phyloP scores from a whole-genome alignment of 2,888 invertebrate genomes.

The Choristoneura rosaceana region DNA sequence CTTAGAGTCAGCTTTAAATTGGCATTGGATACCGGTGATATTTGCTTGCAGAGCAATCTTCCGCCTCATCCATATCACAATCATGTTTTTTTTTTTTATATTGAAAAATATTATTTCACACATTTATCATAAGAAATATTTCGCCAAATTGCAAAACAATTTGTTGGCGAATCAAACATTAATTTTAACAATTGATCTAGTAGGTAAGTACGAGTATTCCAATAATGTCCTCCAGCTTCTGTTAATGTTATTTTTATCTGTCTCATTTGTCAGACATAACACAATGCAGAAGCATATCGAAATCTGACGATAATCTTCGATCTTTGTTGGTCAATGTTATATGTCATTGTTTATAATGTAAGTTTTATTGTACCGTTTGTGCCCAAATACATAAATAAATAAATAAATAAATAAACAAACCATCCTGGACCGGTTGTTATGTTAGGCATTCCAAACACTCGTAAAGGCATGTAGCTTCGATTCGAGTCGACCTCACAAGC shows the following conservation, averaged over 20 bases:
- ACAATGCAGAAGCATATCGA: background rate
- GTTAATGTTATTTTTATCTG: too few species aligned
- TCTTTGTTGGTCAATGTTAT: too few species aligned
- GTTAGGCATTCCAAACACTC: constrained; percentile 27
- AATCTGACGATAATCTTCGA: constrained; percentile 26
- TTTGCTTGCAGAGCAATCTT: background rate
- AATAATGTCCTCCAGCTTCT: too few species aligned
- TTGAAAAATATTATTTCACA: background rate
- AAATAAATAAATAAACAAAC: too few species aligned
- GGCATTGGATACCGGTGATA: background rate
- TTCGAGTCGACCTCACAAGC: constrained; percentile 31
- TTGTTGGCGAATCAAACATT: too few species aligned
- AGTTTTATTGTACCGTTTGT: too few species aligned
- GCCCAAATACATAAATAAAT: too few species aligned
- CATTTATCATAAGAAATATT: too few species aligned
- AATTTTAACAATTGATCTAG: too few species aligned
- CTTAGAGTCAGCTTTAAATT: background rate
- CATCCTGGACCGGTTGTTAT: background rate
- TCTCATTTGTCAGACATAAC: background rate
- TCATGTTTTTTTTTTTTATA: background rate
- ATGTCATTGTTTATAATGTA: too few species aligned
- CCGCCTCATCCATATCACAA: background rate
- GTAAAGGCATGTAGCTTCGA: constrained; percentile 30
- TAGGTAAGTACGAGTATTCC: too few species aligned
- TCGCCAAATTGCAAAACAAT: too few species aligned